Evolutionary conservation across 2,888 invertebrate genomes (phyloP), one percentile per base, ranked within the genome.

Genomic region (Diarsia mendica): DNA sequence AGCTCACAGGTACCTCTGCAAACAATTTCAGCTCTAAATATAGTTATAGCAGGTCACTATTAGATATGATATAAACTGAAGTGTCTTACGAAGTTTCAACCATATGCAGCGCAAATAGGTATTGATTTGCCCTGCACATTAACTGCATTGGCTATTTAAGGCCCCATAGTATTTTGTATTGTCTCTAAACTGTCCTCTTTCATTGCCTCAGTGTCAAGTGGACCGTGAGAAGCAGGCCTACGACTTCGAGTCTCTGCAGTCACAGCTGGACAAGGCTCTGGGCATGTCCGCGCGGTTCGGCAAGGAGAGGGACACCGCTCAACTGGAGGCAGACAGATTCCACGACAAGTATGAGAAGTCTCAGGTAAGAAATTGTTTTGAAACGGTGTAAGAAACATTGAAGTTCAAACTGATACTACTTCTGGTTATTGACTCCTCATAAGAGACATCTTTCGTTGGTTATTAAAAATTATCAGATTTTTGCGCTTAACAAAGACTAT

Each of bases 191-290:
- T 13, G 0, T 23, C 9, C 0, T 23, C 9, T 61, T 5, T n/a
- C 55, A 60, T 67, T 78, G 1, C 61, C 60, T 67, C 88, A 98
- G 98, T 97, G 98, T 92, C 98, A 98, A 97, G 97, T 98, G 92
- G 99, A 99, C 93, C 98, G 98, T 88, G 99, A 99, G 95, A 99
- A 99, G 93, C 97, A 98, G 89, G 98, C 97, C 83, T 99, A 98
- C 94, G 99, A 99, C 95, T 98, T 98, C 94, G 99, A 99, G 91
- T 98, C 98, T 89, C 96, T 98, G 82, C 99, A 99, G 93, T 98
- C 98, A 67, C 99, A 99, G 94, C 97, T 99, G 92, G 99, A 99
- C 96, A 99, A 99, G 95, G 98, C 98, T 55, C 97, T 99, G 83
- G 98, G 98, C 28, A 98, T 98, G 93, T 97, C 98, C 66, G 98